phyloP scores from a whole-genome alignment of 1,140 invertebrate species.

The Bombyx mori region DNA sequence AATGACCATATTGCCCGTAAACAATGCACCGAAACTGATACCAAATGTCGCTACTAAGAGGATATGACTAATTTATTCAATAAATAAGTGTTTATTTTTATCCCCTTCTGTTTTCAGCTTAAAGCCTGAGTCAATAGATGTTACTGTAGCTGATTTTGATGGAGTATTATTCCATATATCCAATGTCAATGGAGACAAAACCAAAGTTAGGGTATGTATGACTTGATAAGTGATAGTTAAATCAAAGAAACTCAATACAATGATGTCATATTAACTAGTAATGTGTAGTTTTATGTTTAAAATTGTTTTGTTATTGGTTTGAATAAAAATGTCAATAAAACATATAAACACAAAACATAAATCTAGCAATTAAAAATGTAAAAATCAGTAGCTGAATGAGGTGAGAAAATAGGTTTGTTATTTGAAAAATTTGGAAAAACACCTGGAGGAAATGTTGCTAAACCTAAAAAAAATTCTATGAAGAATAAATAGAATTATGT shows the following conservation, averaged over 20 bases:
- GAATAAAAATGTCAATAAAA: no score
- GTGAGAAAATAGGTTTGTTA: no score
- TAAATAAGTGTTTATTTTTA: not conserved
- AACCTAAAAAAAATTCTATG: no score
- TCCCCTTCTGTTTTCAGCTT: conserved; percentile 76
- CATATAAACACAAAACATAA: no score
- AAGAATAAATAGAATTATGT: no score
- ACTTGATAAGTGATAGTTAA: conserved; percentile 47
- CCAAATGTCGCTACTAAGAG: not conserved
- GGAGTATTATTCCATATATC: conserved; percentile 99
- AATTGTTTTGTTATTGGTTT: no score
- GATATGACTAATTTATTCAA: not conserved
- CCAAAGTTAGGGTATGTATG: conserved; percentile 89
- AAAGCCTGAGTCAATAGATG: conserved; percentile 95
- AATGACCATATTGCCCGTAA: conserved; percentile 27
- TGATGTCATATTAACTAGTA: not conserved
- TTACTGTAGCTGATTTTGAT: conserved; percentile 97
- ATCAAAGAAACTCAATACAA: not conserved
- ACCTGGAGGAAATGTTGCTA: no score
- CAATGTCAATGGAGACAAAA: conserved; percentile 95
- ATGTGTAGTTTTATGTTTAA: no score
- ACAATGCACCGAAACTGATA: conserved; percentile 23
- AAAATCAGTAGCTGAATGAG: no score
- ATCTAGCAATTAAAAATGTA: no score
- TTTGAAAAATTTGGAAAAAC: no score